Evolutionary conservation across 2,797 vertebrate species (phyloP), one percentile per base, ranked within the genome.

Genomic region (Acrossocheilus fasciatus): DNA sequence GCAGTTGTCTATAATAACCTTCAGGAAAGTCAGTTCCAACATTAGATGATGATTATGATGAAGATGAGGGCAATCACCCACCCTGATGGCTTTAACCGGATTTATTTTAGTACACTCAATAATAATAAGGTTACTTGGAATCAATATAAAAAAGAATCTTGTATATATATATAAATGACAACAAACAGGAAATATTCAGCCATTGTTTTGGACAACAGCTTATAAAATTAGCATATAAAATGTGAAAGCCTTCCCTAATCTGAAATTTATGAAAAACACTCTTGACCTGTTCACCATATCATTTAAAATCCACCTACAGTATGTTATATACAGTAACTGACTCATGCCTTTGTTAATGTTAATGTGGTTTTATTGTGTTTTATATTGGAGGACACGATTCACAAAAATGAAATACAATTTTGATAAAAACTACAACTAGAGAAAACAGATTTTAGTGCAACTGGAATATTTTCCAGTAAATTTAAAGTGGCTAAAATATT

Each of bases 21-120:
- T 52, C 74, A 57, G 62, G 47, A 77, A 68, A 52, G 47, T 43
- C 83, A 80, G 59, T 23, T n/a, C 12, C 6, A 81, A 52, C 57
- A 45, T 18, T 45, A 64, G n/a, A 80, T 45, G 39, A 10, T 45
- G 39, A 80, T 80, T 80, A 45, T 18, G 57, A 64, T 45, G 57
- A 79, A 30, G 34, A 57, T 41, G 39, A 79, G 36, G 4, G 39
- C 14, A 43, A 43, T 59, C 23, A 43, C 11, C 23, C 50, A n/a
- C 23, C 4, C 4, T 59, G 54, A 79, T 62, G 54, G 23, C 12
- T 64, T 79, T 26, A 7, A 15, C 9, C 10, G 52, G 54, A 18
- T 43, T 79, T 11, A 62, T 62, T 62, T 79, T 18, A 10, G 3
- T 23, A 15, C 34, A 59, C 36, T 14, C 36, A 15, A 39, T 41